Conservation (phyloP, 2,797 vertebrate species). For the Xerus rutilus region DNA sequence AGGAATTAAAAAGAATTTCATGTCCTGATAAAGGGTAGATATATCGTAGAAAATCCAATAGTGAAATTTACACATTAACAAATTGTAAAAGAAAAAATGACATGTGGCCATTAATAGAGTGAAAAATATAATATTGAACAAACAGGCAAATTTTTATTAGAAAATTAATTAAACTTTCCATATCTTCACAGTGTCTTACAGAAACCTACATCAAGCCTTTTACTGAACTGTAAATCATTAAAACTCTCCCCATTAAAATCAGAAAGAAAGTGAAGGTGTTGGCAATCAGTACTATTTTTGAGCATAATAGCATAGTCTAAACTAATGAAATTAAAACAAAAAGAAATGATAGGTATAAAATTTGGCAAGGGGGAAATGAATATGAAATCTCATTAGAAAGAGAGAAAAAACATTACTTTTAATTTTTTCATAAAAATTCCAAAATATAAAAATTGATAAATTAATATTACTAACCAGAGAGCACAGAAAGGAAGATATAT, state of each 20-base stretch:
- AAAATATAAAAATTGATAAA: constrained; percentile 4
- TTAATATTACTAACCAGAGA: neutral
- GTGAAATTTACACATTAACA: neutral
- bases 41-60: constrained; percentile 28
- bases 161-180: constrained; percentile 5
- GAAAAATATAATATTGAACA: neutral
- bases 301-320: neutral
- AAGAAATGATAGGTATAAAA: neutral
- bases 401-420: neutral
- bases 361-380: neutral
- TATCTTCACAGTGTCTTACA: neutral
- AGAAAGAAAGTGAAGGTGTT: neutral
- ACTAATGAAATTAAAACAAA: neutral
- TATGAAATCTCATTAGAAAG: neutral
- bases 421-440: neutral
- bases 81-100: neutral
- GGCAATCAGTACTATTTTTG: neutral
- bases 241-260: constrained; percentile 8
- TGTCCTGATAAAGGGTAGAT: neutral
- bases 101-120: neutral
- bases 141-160: neutral
- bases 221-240: neutral
- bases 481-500: neutral
- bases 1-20: neutral
- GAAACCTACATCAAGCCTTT: neutral